Evolutionary conservation across 2,888 invertebrate species (phyloP), one percentile per base, ranked within the genome.

Genomic region (Venusia cambrica): DNA sequence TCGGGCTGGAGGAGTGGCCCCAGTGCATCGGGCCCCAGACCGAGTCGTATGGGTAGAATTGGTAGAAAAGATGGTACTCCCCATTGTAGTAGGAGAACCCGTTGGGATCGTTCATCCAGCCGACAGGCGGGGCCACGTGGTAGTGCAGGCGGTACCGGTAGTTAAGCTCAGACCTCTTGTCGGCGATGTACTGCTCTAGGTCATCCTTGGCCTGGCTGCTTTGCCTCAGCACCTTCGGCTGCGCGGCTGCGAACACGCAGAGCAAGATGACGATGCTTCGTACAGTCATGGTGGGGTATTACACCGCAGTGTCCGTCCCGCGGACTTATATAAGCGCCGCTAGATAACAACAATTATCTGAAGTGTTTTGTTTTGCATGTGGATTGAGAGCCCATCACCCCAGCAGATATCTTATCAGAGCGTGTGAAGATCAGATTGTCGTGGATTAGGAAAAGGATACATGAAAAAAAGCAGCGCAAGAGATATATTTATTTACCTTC

Each of bases 81-180:
- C 87, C 88, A 20, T 83, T 75, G 54, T 73, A 83, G 48, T 65
- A 87, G 0, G 85, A 77, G 52, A 90, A 84, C 3, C 90, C 89
- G 39, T 90, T 89, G 0, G 90, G 89, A 36, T 90, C 89, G 48
- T 89, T 90, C 59, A 89, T 81, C 89, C 89, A 90, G 5, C 88
- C 88, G 0, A 84, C 79, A 0, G 84, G 87, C 0, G 78, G 75
- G 0, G 68, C 57, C 2, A 84, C 65, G 44, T 87, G 87, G 40
- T 83, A 87, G 1, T 71, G 72, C 2, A 70, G 62, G 38, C 78
- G 62, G 44, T 70, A 87, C 10, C 81, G 62, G 1, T 61, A 70
- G 30, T 80, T 76, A 3, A 87, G 71, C 3, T 75, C 66, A 2
- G 46, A 25, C 33, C 60, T 72, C 42, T 74, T 77, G 3, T 56